Evolutionary conservation across 2,113 vertebrate species (phyloP), one percentile per base, ranked within the genome.

Genomic region (Typhlomys cinereus): DNA sequence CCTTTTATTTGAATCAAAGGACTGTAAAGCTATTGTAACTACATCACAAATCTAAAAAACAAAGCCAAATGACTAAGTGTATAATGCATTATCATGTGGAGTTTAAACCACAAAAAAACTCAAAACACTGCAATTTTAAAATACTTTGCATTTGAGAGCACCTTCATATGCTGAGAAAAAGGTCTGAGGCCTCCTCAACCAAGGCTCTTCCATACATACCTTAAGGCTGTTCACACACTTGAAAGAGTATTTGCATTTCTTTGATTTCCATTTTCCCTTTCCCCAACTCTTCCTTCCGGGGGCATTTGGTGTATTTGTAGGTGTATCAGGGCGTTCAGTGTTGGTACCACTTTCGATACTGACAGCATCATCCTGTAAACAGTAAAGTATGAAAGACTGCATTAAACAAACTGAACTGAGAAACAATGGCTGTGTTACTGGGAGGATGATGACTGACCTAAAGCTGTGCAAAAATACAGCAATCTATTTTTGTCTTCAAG

Each of bases 261-360:
- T 99, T n/a, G 99, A 99, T 95, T 99, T 99, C 99, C 99, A 99
- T 95, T 99, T 99, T 96, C 99, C 99, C 97, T 99, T 99, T 27
- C 99, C 99, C 99, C 99, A 99, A 97, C 99, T 99, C 97, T 99
- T 99, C n/a, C 99, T 99, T 95, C 99, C 99, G 0, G 99, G 99
- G 0, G 99, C 99, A 44, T 99, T 99, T 80, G 99, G 98, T 0
- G 99, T 99, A 98, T 99, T 99, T n/a, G 99, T 99, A 71, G 99
- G 99, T 1, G 99, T 99, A 96, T 99, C 99, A 0, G 99, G 99
- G 10, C 99, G 99, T 90, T 99, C 99, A 0, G 98, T 98, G 78
- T 99, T 99, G 78, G 99, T 99, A 25, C 99, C 99, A 0, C 99
- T 99, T 96, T 99, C 99, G 75, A 99, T 98, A 46, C 99, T 99